Evolutionary conservation across 2,888 invertebrate genomes (phyloP).

Genomic region (Pyralis farinalis): DNA sequence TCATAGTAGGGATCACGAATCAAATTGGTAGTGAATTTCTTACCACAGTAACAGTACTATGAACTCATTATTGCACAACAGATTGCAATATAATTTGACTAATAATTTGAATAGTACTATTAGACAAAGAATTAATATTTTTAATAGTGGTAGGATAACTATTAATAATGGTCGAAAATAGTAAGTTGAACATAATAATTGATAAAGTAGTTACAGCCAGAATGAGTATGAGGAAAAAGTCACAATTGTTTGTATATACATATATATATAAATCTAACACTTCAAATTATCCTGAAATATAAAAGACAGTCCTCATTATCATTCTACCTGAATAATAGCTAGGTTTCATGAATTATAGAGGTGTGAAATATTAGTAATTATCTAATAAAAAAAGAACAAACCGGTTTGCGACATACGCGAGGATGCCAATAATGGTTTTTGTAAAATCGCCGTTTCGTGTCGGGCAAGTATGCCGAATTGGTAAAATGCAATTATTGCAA

Average conservation of each 20-base stretch:
- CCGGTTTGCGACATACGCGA: neutral
- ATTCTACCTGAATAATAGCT: neutral
- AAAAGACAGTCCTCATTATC: neutral
- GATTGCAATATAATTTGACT: neutral
- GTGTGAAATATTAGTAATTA: neutral
- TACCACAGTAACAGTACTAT: too few relatives aligned
- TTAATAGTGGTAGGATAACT: neutral
- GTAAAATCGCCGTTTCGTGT: constrained; percentile 8
- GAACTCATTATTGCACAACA: neutral
- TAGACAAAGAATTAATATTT: neutral
- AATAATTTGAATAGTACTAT: neutral
- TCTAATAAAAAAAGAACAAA: neutral
- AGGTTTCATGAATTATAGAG: neutral
- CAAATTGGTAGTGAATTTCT: too few relatives aligned
- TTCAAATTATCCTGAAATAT: neutral
- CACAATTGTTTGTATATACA: too few relatives aligned
- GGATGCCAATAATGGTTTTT: neutral
- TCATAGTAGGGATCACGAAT: too few relatives aligned
- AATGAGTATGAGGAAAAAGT: too few relatives aligned
- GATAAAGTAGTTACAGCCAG: too few relatives aligned
- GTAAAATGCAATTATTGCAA: constrained; percentile 10
- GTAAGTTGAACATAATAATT: too few relatives aligned
- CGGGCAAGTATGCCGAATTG: constrained; percentile 7
- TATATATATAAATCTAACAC: too few relatives aligned
- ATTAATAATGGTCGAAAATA: too few relatives aligned